These are phyloP conservation scores for Scrobipalpa atriplicella DNA, from an alignment of 2,888 invertebrate species.

Conservation along the genomic window DNA sequence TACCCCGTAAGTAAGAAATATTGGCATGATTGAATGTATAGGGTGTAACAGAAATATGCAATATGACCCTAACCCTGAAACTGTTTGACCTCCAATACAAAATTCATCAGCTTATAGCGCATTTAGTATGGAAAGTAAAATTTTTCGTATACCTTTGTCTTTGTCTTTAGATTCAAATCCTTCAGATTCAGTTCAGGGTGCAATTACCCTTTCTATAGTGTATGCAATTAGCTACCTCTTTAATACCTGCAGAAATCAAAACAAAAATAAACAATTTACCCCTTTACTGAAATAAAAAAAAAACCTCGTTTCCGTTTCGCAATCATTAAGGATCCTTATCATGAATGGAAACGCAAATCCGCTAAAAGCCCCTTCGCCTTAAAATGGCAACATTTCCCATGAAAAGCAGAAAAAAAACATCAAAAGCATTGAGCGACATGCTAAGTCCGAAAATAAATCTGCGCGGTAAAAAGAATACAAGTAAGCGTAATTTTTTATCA, in stretches of 20 bases:
- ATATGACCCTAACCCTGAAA: too few relatives aligned
- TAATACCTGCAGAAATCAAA: background rate
- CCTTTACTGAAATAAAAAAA: background rate
- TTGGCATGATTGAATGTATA: too few relatives aligned
- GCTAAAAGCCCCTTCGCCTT: constrained; percentile 7
- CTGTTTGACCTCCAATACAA: too few relatives aligned
- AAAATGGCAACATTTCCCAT: constrained; percentile 9
- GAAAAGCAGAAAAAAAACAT: constrained; percentile 7
- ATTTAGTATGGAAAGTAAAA: too few relatives aligned
- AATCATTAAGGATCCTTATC: constrained; percentile 19
- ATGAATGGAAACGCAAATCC: constrained; percentile 12
- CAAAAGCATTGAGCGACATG: background rate
- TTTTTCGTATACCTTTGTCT: too few relatives aligned
- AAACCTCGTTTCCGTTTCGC: background rate
- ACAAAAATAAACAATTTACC: background rate
- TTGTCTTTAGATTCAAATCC: too few relatives aligned
- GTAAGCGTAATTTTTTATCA: constrained; percentile 6
- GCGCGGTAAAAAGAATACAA: background rate
- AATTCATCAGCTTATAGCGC: too few relatives aligned
- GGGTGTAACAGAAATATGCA: too few relatives aligned
- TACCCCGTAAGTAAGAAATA: too few relatives aligned
- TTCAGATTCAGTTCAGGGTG: too few relatives aligned
- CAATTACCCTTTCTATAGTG: too few relatives aligned
- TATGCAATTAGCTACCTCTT: too few relatives aligned
- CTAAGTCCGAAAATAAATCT: background rate